phyloP scores from a whole-genome alignment of 2,888 invertebrate species.

The Seira sanloemensis region DNA sequence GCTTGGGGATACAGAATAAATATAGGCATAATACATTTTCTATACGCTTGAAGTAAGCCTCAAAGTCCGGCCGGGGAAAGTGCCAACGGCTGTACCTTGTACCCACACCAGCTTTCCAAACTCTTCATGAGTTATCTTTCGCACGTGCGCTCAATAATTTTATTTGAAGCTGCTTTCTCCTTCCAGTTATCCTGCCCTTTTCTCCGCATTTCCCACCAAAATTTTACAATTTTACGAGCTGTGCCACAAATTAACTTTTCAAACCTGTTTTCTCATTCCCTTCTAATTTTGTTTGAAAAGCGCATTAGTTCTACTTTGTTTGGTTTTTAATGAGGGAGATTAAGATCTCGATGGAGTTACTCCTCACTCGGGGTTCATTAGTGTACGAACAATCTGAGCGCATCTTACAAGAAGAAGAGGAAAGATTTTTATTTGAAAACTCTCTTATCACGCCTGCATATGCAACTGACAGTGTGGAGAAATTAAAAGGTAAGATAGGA shows the following conservation, averaged over 20 bases:
- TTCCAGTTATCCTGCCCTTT: not conserved
- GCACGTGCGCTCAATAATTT: not conserved
- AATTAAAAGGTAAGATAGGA: not conserved
- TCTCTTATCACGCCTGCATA: not conserved
- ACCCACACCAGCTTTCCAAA: not conserved
- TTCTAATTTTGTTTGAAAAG: conserved; percentile 4
- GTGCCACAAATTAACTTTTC: not conserved
- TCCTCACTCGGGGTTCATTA: not conserved
- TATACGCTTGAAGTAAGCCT: not conserved
- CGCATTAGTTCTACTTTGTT: not conserved
- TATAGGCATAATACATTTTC: not conserved
- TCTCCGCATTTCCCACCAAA: not conserved
- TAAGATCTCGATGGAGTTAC: not conserved
- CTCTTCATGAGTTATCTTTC: not conserved
- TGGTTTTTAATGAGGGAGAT: not conserved
- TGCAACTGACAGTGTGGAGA: not conserved
- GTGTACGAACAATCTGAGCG: not conserved
- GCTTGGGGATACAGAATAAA: not conserved
- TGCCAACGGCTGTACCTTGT: not conserved
- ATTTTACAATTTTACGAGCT: not conserved
- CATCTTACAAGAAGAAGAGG: not conserved
- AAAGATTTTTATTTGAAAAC: not conserved
- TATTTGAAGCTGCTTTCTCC: not conserved
- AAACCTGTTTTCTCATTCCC: not conserved
- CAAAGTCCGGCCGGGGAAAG: too few species aligned